Evolutionary conservation across 2,888 invertebrate species (phyloP), one percentile per base, ranked within the genome.

Genomic region (Dysmachus trigonus): DNA sequence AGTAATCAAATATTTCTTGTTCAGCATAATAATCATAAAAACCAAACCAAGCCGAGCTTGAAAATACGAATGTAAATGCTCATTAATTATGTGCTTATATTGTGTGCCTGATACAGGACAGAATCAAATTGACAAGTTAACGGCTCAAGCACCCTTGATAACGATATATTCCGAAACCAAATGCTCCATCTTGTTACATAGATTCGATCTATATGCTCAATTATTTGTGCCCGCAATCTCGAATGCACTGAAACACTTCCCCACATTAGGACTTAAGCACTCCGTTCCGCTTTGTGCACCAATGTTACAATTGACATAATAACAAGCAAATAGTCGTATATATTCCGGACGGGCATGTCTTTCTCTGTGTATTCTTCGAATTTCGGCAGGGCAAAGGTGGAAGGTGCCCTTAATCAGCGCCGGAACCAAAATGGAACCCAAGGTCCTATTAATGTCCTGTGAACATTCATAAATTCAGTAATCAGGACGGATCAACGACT

Each of bases 391-490:
- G 51, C 76, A 41, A 76, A 47, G 47, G 82, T 82, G 47, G 8
- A 53, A 15, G 22, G 18, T 2, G 22, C 7, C 47, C 35, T 82
- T 82, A 62, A 82, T 62, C 30, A 62, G 62, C 10, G 82, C 13
- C 53, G 33, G n/a, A 38, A 41, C 27, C 38, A 27, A 82, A 82
- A 35, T 35, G 33, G 62, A 41, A 33, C 62, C 62, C 35, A 47
- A 82, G 35, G 62, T 71, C 38, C 71, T 82, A 31, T 33, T 31
- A 62, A 62, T 82, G 35, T 82, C 30, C 62, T 31, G 22, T 30
- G 71, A 71, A 71, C 35, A 82, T 82, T 62, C 82, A 82, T 71
- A 82, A 62, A 82, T 82, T 53, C 82, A 82, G 71, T 82, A 82
- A 82, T 82, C 82, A 62, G 35, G 31, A 30, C 33, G 51, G 27